phyloP scores from a whole-genome alignment of 2,113 vertebrate species.

The Paramisgurnus dabryanus region DNA sequence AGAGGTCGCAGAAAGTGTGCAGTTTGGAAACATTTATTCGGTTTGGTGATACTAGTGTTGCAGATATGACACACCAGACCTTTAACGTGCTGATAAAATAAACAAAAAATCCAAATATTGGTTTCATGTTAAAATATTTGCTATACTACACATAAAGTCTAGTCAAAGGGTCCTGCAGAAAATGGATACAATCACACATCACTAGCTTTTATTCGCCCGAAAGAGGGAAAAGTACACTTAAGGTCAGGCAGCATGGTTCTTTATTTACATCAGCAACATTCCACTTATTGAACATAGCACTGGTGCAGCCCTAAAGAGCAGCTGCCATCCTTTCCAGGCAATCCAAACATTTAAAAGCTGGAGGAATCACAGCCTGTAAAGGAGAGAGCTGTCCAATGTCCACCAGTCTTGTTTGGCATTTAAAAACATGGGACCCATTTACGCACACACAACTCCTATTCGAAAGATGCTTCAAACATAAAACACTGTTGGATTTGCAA shows the following conservation, averaged over 20 bases:
- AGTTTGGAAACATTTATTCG: not conserved
- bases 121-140: not conserved
- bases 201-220: too few species aligned
- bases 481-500: not conserved
- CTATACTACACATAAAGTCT: not conserved
- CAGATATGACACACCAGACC: too few species aligned
- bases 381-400: constrained; percentile 15
- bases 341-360: constrained; percentile 43
- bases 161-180: not conserved
- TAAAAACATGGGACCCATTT: not conserved
- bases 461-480: not conserved
- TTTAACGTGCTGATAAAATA: not conserved
- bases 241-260: not conserved
- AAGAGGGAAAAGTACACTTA: not conserved
- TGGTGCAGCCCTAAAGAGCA: constrained; percentile 2
- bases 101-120: not conserved
- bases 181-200: not conserved
- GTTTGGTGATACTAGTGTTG: too few species aligned
- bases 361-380: constrained; percentile 21
- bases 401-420: constrained; percentile 39
- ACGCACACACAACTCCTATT: not conserved
- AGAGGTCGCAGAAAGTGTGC: too few species aligned
- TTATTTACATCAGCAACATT: constrained; percentile 8
- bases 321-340: constrained; percentile 31
- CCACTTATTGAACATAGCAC: constrained; percentile 1